Percentiles rank a stretch among this genome's conserved stretches.
Evolutionary conservation across 2,888 invertebrate genomes (phyloP).

Genomic region (Agelastica alni): DNA sequence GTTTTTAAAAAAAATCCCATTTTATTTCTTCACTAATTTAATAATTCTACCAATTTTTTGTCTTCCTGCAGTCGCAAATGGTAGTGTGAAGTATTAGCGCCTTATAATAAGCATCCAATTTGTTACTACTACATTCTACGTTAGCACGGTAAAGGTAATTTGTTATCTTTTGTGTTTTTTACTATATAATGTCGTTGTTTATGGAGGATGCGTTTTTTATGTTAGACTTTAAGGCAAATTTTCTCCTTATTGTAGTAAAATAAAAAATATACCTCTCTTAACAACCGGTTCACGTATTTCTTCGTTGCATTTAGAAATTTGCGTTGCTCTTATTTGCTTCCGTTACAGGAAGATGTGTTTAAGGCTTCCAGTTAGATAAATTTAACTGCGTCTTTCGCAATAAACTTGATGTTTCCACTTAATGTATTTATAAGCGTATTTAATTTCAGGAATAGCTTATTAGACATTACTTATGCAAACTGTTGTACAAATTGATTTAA

Average conservation of each 20-base stretch:
- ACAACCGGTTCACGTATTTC: slow-evolving; percentile 17
- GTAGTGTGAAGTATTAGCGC: too few species aligned
- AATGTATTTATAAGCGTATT: too few species aligned
- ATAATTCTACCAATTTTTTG: too few species aligned
- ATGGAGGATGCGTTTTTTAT: slow-evolving; percentile 34
- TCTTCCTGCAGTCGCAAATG: too few species aligned
- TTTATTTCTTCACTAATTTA: too few species aligned
- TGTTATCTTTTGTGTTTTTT: slow-evolving; percentile 33
- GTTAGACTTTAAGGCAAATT: slow-evolving; percentile 26
- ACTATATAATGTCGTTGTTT: slow-evolving; percentile 30
- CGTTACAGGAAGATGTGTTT: slow-evolving; percentile 7
- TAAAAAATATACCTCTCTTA: slow-evolving; percentile 15
- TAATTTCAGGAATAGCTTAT: too few species aligned
- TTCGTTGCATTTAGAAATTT: slow-evolving; percentile 13
- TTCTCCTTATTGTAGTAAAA: slow-evolving; percentile 26
- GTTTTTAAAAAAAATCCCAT: too few species aligned
- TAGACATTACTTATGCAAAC: too few species aligned
- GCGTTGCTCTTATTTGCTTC: slow-evolving; percentile 17
- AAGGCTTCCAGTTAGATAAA: not conserved
- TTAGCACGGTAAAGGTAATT: slow-evolving; percentile 28
- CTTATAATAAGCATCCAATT: slow-evolving; percentile 32
- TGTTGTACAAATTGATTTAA: too few species aligned
- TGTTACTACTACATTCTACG: slow-evolving; percentile 38
- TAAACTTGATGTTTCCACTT: too few species aligned
- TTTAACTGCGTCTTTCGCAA: slow-evolving; percentile 7